These are phyloP conservation scores for Podocnemis expansa DNA, from an alignment of 2,113 vertebrate genomes.

Conservation along the genomic window DNA sequence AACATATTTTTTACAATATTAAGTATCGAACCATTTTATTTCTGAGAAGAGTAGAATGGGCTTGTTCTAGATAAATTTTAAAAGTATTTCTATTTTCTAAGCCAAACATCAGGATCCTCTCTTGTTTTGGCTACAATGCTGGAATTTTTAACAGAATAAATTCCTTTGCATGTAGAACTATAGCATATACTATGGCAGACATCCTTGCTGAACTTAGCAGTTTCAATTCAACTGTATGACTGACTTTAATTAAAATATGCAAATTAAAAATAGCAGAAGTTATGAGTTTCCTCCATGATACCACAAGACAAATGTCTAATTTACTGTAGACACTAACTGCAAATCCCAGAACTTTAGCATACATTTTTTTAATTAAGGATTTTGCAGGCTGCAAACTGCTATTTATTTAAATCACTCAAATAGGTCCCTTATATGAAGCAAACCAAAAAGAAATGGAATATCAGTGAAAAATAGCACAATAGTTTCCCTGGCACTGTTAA, in stretches of 20 bases:
- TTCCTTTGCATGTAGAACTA: background rate
- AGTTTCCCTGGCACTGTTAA: conserved; percentile 24
- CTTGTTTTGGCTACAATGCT: background rate
- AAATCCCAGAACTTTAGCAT: background rate
- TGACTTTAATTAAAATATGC: conserved; percentile 47
- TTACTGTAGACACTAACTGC: conserved; percentile 6
- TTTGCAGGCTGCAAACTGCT: conserved; percentile 21
- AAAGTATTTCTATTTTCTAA: background rate
- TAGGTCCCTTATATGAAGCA: background rate
- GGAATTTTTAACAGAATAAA: background rate
- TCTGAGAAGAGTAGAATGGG: background rate
- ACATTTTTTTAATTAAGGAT: background rate
- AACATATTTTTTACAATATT: background rate
- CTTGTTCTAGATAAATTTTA: background rate
- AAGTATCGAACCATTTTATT: background rate
- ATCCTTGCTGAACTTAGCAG: background rate
- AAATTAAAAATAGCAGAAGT: conserved; percentile 15
- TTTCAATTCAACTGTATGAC: background rate
- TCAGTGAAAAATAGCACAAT: background rate
- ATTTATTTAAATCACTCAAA: conserved; percentile 44
- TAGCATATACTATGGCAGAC: background rate
- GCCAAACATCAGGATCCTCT: accelerated
- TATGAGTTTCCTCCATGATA: background rate
- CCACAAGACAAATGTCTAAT: background rate
- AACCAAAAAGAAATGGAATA: background rate